Evolutionary conservation across 2,113 vertebrate genomes (phyloP).

Genomic region (Elanus axillaris): DNA sequence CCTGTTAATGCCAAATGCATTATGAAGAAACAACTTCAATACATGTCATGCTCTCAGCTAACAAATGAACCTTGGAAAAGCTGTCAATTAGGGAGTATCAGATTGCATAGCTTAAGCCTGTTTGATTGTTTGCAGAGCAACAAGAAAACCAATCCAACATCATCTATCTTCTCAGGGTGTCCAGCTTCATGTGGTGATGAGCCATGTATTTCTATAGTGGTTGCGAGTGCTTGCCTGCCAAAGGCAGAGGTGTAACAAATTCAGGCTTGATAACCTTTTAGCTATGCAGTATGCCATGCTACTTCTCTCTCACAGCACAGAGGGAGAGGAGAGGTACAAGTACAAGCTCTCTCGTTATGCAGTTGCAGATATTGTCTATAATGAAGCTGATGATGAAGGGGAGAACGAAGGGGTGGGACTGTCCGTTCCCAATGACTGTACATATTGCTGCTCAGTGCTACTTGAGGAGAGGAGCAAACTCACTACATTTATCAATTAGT

Average conservation of each 20-base stretch:
- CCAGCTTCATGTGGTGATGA: background rate
- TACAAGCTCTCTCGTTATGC: fast-evolving
- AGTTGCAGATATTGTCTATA: background rate
- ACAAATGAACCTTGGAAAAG: conserved; percentile 55
- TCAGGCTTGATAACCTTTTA: background rate
- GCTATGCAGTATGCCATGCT: background rate
- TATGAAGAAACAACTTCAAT: conserved; percentile 51
- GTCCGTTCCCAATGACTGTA: background rate
- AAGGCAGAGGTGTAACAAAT: background rate
- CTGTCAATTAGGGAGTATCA: conserved; percentile 42
- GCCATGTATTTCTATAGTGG: background rate
- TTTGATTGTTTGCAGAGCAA: background rate
- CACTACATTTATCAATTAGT: background rate
- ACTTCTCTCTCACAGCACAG: background rate
- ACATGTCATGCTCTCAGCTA: conserved; percentile 38
- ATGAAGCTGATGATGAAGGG: background rate
- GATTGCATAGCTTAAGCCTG: background rate
- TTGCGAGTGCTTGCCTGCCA: background rate
- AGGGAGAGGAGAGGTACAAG: background rate
- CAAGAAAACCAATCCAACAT: background rate
- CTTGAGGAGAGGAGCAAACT: background rate
- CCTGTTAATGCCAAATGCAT: conserved; percentile 41
- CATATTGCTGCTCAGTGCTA: background rate
- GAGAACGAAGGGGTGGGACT: background rate
- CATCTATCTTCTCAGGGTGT: background rate